Conservation (phyloP, 2,888 invertebrate species). For the Galeopsomyia nigrocyanea region DNA sequence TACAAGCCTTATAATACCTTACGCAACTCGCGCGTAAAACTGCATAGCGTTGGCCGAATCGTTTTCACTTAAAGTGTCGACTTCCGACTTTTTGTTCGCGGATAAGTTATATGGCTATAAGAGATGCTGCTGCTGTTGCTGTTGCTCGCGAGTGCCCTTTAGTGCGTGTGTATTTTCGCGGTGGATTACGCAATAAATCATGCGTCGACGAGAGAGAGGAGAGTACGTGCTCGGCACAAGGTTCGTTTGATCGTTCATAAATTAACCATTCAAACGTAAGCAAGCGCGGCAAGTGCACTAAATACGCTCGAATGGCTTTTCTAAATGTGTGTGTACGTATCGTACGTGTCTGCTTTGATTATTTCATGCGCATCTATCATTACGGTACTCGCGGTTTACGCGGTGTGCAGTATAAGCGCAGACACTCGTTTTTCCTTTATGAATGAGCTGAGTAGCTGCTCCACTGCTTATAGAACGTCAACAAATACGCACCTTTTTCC, state of each 20-base stretch:
- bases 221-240: not conserved
- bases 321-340: no score
- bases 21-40: constrained; percentile 39
- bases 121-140: constrained; percentile 10
- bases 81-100: constrained; percentile 46
- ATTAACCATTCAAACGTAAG: constrained; percentile 32
- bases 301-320: constrained; percentile 34
- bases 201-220: not conserved
- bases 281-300: constrained; percentile 9
- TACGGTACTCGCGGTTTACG: no score
- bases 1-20: constrained; percentile 50
- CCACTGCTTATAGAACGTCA: no score
- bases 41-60: constrained; percentile 9
- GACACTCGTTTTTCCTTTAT: no score
- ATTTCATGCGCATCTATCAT: constrained; percentile 12
- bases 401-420: no score
- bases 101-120: constrained; percentile 23
- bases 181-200: constrained; percentile 41
- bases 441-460: no score
- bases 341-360: not conserved
- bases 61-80: constrained; percentile 45
- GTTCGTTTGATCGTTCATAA: constrained; percentile 36
- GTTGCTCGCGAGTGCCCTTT: constrained; percentile 1
- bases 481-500: no score
- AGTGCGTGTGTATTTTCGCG: constrained; percentile 3